Evolutionary conservation across 2,113 vertebrate genomes (phyloP).

Genomic region (Paracanthobrama guichenoti): DNA sequence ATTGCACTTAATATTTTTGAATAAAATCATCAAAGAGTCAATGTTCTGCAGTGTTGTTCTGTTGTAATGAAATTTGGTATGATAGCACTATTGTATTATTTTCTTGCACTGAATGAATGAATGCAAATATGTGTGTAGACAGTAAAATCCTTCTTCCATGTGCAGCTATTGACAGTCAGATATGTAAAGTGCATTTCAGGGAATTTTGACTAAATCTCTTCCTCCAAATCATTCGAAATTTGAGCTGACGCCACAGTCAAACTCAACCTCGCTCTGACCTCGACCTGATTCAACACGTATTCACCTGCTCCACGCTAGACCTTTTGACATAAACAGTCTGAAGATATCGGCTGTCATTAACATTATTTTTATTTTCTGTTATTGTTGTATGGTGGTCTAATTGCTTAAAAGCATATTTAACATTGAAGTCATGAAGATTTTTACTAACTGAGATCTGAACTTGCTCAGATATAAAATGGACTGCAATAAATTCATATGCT

Average conservation of each 20-base stretch:
- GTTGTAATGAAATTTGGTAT: not conserved
- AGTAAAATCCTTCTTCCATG: not conserved
- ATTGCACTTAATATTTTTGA: too few species aligned
- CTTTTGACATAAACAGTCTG: not conserved
- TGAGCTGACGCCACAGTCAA: not conserved
- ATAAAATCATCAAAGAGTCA: too few species aligned
- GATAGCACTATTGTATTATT: not conserved
- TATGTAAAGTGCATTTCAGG: not conserved
- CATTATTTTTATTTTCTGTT: too few species aligned
- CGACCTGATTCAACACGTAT: conserved; percentile 13
- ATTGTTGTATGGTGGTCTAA: not conserved
- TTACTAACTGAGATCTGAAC: not conserved
- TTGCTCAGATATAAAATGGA: not conserved
- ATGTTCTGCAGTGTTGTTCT: not conserved
- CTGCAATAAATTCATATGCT: not conserved
- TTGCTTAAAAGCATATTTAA: not conserved
- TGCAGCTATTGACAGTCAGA: not conserved
- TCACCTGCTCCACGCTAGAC: not conserved
- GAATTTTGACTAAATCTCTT: not conserved
- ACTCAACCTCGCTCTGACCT: conserved; percentile 17
- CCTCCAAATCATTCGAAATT: not conserved
- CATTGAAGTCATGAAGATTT: not conserved
- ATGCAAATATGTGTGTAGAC: not conserved
- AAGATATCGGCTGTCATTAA: not conserved
- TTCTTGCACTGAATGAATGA: not conserved